Conservation (phyloP, 1,140 invertebrate species). For the Pseudomyrmex gracilis region DNA sequence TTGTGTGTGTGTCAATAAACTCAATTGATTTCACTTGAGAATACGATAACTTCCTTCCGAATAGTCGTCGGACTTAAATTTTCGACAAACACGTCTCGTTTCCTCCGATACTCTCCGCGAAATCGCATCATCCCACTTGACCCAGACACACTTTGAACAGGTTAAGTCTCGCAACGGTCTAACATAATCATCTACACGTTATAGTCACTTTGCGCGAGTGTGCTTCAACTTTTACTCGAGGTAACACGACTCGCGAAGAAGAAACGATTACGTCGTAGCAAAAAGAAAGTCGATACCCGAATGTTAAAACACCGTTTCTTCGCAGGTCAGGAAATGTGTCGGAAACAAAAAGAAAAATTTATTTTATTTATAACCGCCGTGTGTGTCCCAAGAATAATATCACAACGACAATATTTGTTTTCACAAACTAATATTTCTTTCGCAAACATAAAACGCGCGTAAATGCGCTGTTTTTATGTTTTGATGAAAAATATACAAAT, state of each 20-base stretch:
- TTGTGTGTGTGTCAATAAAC: background rate
- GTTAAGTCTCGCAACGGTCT: slow-evolving; percentile 8
- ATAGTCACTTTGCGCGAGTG: background rate
- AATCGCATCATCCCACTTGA: background rate
- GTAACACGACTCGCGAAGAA: background rate
- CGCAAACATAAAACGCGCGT: no score
- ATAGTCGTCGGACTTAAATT: background rate
- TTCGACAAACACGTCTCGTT: background rate
- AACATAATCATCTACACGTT: background rate
- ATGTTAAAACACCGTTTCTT: background rate
- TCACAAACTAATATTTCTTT: no score
- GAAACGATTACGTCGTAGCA: no score
- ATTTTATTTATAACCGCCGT: no score
- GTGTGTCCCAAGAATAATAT: no score
- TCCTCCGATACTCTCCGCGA: background rate
- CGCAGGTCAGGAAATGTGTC: no score
- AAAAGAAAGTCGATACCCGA: background rate
- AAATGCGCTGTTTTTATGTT: no score
- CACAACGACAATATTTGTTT: no score
- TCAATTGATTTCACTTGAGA: slow-evolving; percentile 19
- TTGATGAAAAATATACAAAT: no score
- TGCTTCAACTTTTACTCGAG: slow-evolving; percentile 16
- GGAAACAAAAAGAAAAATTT: no score
- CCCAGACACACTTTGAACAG: slow-evolving; percentile 8
- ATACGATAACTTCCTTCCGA: background rate